Percentiles rank a stretch among this genome's conserved stretches.
Evolutionary conservation across 2,113 vertebrate species (phyloP).

Genomic region (Centropus unirufus): DNA sequence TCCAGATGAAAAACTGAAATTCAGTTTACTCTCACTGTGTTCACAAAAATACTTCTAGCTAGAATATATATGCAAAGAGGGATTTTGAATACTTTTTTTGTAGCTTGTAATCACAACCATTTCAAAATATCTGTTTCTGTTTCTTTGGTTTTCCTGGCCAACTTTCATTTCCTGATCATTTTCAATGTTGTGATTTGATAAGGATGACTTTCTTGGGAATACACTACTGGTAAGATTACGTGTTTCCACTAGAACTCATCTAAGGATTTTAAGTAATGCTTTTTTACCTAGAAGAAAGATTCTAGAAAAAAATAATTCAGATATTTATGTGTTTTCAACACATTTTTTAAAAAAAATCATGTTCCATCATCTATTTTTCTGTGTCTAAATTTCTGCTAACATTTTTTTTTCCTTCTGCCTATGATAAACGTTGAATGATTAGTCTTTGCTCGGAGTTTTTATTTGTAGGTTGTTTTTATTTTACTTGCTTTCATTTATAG

Average conservation of each 20-base stretch:
- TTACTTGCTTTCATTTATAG: neutral
- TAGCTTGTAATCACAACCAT: neutral
- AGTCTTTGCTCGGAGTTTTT: neutral
- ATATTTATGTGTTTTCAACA: neutral
- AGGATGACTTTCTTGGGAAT: neutral
- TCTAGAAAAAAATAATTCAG: neutral
- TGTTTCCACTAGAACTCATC: neutral
- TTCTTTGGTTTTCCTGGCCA: neutral
- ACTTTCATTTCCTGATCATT: neutral
- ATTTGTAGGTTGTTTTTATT: neutral
- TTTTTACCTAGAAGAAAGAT: neutral
- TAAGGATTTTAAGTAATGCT: neutral
- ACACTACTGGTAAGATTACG: neutral
- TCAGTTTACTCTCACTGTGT: neutral
- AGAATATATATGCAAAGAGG: neutral
- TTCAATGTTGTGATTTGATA: neutral
- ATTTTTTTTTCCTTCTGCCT: neutral
- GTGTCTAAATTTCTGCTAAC: neutral
- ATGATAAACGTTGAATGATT: neutral
- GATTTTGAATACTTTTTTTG: neutral
- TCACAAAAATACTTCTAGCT: neutral
- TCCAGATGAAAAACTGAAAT: neutral
- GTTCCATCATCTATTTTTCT: neutral
- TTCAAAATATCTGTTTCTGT: neutral
- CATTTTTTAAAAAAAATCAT: neutral